Conservation (phyloP, 2,888 invertebrate genomes). For the Aplocera efformata region DNA sequence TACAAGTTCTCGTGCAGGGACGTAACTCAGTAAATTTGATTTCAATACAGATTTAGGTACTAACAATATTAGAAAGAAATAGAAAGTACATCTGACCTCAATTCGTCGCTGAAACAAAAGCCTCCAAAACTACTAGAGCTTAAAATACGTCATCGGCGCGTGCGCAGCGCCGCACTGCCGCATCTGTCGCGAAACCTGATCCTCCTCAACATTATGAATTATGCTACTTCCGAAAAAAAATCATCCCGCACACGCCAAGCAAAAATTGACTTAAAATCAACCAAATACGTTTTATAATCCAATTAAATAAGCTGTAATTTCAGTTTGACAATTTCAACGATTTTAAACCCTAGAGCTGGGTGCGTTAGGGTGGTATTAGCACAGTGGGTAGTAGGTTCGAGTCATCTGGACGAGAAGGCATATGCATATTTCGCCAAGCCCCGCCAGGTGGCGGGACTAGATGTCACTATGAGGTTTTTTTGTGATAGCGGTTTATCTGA, state of each 20-base stretch:
- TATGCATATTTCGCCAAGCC: conserved; percentile 64
- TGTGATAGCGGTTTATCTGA: conserved; percentile 56
- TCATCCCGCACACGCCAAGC: conserved; percentile 20
- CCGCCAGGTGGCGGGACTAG: conserved; percentile 60
- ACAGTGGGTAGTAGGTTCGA: conserved; percentile 37
- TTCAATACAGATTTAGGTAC: too few species aligned
- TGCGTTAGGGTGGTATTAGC: conserved; percentile 6
- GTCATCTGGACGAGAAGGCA: conserved; percentile 67
- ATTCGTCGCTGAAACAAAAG: conserved; percentile 8
- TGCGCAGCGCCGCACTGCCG: conserved; percentile 52
- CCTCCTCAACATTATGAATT: conserved; percentile 69
- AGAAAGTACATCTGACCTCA: background rate
- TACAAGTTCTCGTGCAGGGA: too few species aligned
- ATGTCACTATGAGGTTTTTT: conserved; percentile 52
- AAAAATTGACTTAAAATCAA: conserved; percentile 34
- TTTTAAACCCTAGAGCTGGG: conserved; percentile 17
- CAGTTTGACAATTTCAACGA: background rate
- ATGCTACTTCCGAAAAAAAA: conserved; percentile 69
- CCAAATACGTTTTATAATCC: conserved; percentile 16
- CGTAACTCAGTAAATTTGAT: too few species aligned
- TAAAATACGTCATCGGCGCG: conserved; percentile 47
- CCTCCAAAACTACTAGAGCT: conserved; percentile 27
- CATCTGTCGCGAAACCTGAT: conserved; percentile 77
- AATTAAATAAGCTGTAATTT: background rate
- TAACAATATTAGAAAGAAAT: too few species aligned